Base-by-base conservation (phyloP, 2,888 invertebrate genomes). In the Crepidodera aurea region DNA sequence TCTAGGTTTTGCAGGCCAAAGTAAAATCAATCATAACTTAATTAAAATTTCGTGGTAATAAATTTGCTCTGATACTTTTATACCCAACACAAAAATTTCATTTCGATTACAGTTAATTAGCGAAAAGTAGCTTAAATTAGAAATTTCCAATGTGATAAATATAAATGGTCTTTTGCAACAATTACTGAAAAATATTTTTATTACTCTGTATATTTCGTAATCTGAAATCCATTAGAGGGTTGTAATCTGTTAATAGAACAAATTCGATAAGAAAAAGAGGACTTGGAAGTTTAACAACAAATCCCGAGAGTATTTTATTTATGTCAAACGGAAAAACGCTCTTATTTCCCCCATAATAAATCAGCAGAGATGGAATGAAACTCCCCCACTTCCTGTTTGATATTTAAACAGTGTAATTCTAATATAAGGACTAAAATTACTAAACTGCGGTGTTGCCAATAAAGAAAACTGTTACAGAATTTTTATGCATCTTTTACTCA, bases 291-390 rank as follows among this genome's bases (percentile, higher is more conserved):
- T 29, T 29, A 29, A 29, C 4, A 29, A 29, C 29, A 29, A 29
- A 29, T 29, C 10, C 29, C 29, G 12, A 48, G 44, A 42, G 34
- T 22, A 16, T 44, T 53, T 46, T 44, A 59, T 53, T 59, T 46
- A 59, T 53, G 32, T 56, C 16, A 34, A 48, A 54, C 62, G 62
- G 62, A 62, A 62, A 58, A 40, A 32, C 48, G 50, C 32, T 62
- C 58, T 62, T 50, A 58, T 37, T 48, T 62, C 53, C 62, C 62
- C 40, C 44, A 51, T 58, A 51, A 62, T 62, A 50, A 62, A 58
- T 58, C 58, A 40, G 46, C n/a, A 25, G 48, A 55, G 58, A 53
- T 44, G 51, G 44, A 51, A 51, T 44, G 51, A 62, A 25, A 12
- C 44, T 51, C 51, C 32, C 44, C 46, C 22, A 54, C 54, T 50